Percentiles rank a stretch among this genome's conserved stretches.
Evolutionary conservation across 2,888 invertebrate species (phyloP).

Genomic region (Flexamia atlantica): DNA sequence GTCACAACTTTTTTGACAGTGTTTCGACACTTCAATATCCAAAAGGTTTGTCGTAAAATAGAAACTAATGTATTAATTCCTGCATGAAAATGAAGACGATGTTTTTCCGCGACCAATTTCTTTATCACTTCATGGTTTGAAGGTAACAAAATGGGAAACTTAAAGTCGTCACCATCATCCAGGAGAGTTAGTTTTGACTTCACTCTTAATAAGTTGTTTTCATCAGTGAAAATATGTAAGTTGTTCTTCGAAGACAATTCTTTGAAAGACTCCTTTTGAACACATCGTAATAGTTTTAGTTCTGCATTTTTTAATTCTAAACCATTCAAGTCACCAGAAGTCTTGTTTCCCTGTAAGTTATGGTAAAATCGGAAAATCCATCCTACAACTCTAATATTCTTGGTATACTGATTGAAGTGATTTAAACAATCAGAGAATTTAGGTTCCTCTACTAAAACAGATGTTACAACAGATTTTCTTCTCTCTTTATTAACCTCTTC

Average conservation of each 20-base stretch:
- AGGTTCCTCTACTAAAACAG: neutral
- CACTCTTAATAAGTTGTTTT: conserved; percentile 41
- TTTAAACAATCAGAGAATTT: neutral
- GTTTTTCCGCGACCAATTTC: conserved; percentile 35
- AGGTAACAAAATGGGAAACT: too few species aligned
- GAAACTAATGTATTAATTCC: conserved; percentile 57
- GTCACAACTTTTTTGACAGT: conserved; percentile 2
- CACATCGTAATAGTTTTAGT: too few species aligned
- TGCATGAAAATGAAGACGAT: conserved; percentile 36
- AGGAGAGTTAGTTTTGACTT: conserved; percentile 36
- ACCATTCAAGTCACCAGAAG: too few species aligned
- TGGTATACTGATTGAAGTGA: too few species aligned
- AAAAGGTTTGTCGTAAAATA: conserved; percentile 62
- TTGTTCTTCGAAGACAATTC: neutral
- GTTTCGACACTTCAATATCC: conserved; percentile 63
- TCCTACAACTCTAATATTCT: too few species aligned
- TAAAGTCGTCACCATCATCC: too few species aligned
- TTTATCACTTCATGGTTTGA: too few species aligned
- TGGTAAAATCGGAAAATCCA: too few species aligned
- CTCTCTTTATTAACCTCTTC: conserved; percentile 51
- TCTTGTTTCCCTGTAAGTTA: too few species aligned
- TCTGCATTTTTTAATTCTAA: too few species aligned
- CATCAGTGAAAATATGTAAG: neutral
- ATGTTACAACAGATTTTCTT: conserved; percentile 32
- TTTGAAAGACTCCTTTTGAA: conserved; percentile 3